These are phyloP conservation scores for Arenaria interpres DNA, from an alignment of 2,113 vertebrate genomes.

Conservation along the genomic window DNA sequence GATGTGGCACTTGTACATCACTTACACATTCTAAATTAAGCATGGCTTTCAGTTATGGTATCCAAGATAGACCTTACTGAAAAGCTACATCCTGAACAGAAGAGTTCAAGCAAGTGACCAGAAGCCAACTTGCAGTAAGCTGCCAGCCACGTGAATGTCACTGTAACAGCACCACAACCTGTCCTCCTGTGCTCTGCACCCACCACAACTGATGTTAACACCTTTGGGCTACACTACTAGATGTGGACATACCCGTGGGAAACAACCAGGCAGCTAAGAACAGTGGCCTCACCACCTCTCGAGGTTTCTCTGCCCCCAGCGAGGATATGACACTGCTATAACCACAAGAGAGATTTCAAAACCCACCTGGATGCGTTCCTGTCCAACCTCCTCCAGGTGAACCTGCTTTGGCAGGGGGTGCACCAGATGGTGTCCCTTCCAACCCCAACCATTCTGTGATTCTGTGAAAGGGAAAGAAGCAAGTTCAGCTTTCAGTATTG, in stretches of 20 bases:
- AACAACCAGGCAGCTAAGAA: not conserved
- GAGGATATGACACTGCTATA: not conserved
- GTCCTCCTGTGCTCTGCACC: not conserved
- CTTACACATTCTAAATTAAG: not conserved
- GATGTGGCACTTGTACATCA: not conserved
- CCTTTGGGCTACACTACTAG: not conserved
- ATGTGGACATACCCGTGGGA: fast-evolving
- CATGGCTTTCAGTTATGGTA: not conserved
- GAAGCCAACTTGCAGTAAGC: not conserved
- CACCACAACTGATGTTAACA: not conserved
- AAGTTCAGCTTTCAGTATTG: not conserved
- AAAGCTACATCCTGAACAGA: not conserved
- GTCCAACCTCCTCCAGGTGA: not conserved
- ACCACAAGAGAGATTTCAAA: not conserved
- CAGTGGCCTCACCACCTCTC: not conserved
- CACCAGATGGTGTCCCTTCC: not conserved
- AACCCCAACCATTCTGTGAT: not conserved
- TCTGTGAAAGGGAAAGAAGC: not conserved
- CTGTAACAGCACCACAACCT: not conserved
- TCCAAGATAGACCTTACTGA: not conserved
- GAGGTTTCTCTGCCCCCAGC: not conserved
- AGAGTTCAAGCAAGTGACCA: not conserved
- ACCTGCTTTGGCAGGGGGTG: not conserved
- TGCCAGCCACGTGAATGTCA: not conserved
- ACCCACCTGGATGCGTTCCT: not conserved